Evolutionary conservation across 2,888 invertebrate species (phyloP).

Genomic region (Lasioglossum vierecki): DNA sequence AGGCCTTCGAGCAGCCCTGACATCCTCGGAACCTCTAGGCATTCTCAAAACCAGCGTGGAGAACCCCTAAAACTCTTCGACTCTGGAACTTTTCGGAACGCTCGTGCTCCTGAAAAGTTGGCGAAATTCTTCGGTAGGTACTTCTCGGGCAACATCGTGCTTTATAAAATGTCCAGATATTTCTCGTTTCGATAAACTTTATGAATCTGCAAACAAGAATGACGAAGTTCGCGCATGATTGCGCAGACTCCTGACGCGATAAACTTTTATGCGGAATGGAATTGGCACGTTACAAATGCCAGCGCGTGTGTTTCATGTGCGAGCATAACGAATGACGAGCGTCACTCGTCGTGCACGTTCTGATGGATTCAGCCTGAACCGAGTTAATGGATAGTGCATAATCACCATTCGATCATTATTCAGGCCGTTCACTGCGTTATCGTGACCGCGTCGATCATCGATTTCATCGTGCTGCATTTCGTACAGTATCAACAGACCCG

Average conservation of each 20-base stretch:
- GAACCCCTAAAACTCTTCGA: background rate
- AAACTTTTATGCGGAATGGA: background rate
- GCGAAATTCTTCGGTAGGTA: background rate
- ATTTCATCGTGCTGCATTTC: slow-evolving; percentile 81
- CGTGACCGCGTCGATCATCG: slow-evolving; percentile 78
- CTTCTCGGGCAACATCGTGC: background rate
- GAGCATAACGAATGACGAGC: slow-evolving; percentile 20
- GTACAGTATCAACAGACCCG: slow-evolving; percentile 79
- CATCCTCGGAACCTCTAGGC: background rate
- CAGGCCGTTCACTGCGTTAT: slow-evolving; percentile 82
- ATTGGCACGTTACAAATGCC: background rate
- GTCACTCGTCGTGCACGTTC: slow-evolving; percentile 46
- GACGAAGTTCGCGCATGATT: background rate
- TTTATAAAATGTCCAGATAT: background rate
- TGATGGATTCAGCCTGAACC: slow-evolving; percentile 66
- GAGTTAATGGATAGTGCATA: slow-evolving; percentile 81
- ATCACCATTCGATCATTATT: slow-evolving; percentile 81
- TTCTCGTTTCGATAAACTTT: background rate
- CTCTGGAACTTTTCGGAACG: background rate
- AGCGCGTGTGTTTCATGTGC: background rate
- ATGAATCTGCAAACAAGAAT: background rate
- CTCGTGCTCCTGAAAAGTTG: background rate
- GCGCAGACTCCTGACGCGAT: background rate
- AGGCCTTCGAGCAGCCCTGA: background rate
- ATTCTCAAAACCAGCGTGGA: background rate